These are phyloP conservation scores for Platygyra sinensis DNA, from an alignment of 64 coral and sea anemone genomes.

Conservation along the genomic window DNA sequence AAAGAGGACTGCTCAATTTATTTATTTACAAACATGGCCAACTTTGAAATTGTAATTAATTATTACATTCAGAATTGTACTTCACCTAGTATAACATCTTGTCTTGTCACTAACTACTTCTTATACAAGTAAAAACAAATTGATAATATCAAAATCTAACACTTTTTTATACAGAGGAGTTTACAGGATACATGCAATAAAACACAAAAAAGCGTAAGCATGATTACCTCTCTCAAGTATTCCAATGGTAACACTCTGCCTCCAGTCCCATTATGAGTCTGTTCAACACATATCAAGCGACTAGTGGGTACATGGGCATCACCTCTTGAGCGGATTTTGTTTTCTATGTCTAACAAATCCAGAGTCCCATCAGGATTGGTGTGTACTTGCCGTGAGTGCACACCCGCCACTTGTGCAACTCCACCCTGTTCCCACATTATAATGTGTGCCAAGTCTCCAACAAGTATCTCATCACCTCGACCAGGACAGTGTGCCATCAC, in stretches of 20 bases:
- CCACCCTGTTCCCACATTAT: slow-evolving; percentile 77
- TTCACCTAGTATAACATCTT: no score
- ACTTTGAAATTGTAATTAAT: no score
- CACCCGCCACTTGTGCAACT: slow-evolving; percentile 86
- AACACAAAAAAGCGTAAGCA: not conserved
- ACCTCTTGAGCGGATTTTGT: slow-evolving; percentile 48
- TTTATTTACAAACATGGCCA: no score
- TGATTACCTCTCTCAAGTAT: slow-evolving; percentile 61
- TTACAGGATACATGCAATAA: no score
- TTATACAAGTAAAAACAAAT: no score
- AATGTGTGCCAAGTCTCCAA: slow-evolving; percentile 76
- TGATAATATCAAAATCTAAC: no score
- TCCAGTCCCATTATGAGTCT: slow-evolving; percentile 64
- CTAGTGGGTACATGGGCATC: slow-evolving; percentile 62
- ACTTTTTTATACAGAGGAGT: no score
- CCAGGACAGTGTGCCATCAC: slow-evolving; percentile 83
- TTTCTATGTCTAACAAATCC: slow-evolving; percentile 65
- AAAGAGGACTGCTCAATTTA: no score
- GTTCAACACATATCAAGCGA: slow-evolving; percentile 80
- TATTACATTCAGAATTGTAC: no score
- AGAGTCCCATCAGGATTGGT: slow-evolving; percentile 67
- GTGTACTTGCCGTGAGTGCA: slow-evolving; percentile 65
- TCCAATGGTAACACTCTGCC: slow-evolving; percentile 63
- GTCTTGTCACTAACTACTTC: no score
- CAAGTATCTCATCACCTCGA: slow-evolving; percentile 79